phyloP scores from a whole-genome alignment of 2,797 vertebrate species.

The Rhincodon typus region DNA sequence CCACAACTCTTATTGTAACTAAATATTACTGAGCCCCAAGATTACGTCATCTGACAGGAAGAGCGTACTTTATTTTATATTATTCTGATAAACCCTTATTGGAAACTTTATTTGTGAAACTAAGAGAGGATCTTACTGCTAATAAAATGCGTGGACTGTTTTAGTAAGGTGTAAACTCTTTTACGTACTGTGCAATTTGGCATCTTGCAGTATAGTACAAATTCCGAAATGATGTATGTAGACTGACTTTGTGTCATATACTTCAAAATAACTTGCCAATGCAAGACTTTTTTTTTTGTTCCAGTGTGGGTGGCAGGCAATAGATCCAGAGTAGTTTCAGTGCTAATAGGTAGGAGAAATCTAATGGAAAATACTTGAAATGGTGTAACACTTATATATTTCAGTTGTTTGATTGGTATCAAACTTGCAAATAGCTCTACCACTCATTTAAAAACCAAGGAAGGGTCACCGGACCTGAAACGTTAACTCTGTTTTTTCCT shows the following conservation, averaged over 20 bases:
- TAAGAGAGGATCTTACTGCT: background rate
- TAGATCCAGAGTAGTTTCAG: background rate
- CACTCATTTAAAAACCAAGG: background rate
- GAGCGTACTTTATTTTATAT: background rate
- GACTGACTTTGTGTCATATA: background rate
- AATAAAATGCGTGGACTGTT: background rate
- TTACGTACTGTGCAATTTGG: background rate
- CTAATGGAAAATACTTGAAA: background rate
- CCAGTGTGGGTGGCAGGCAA: background rate
- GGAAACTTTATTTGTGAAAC: slow-evolving; percentile 12
- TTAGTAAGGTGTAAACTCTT: background rate
- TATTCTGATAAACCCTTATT: background rate
- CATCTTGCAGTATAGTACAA: background rate
- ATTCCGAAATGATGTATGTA: background rate
- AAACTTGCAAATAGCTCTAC: background rate
- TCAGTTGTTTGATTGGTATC: background rate
- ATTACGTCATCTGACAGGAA: background rate
- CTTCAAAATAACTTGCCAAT: background rate
- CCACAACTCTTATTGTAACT: background rate
- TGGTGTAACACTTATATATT: background rate
- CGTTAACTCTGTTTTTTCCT: too few relatives aligned
- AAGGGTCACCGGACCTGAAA: too few relatives aligned
- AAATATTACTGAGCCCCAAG: background rate
- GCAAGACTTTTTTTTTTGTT: background rate
- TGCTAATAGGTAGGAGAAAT: background rate